These are phyloP conservation scores for Sapajus apella DNA, from an alignment of 2,113 vertebrate genomes.

Conservation along the genomic window DNA sequence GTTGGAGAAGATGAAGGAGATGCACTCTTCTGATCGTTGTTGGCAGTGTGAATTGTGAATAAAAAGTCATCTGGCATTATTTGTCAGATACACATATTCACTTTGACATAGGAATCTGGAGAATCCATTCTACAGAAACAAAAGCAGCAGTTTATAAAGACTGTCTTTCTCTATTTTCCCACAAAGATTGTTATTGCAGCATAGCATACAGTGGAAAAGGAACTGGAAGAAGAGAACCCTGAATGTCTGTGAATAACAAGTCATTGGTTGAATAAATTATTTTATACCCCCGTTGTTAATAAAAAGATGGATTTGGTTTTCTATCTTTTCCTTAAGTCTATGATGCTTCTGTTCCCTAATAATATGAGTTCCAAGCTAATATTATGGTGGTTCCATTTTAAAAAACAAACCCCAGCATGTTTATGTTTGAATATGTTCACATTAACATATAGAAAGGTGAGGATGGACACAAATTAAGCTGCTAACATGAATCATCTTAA, in stretches of 20 bases:
- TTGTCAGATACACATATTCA: neutral
- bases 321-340: neutral
- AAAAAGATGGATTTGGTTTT: neutral
- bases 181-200: neutral
- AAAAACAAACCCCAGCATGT: neutral
- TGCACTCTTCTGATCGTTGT: neutral
- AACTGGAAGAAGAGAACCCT: neutral
- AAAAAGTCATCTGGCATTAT: neutral
- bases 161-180: neutral
- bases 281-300: neutral
- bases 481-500: neutral
- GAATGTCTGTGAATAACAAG: neutral
- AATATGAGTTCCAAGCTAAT: neutral
- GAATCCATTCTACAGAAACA: neutral
- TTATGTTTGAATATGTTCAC: neutral
- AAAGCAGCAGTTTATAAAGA: neutral
- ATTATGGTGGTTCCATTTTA: neutral
- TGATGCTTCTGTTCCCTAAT: neutral
- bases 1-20: neutral
- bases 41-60: neutral
- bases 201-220: neutral
- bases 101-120: neutral
- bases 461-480: neutral
- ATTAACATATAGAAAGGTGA: neutral
- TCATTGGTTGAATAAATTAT: neutral